Conservation (phyloP, 2,113 vertebrate species). For the Scytalopus superciliaris region DNA sequence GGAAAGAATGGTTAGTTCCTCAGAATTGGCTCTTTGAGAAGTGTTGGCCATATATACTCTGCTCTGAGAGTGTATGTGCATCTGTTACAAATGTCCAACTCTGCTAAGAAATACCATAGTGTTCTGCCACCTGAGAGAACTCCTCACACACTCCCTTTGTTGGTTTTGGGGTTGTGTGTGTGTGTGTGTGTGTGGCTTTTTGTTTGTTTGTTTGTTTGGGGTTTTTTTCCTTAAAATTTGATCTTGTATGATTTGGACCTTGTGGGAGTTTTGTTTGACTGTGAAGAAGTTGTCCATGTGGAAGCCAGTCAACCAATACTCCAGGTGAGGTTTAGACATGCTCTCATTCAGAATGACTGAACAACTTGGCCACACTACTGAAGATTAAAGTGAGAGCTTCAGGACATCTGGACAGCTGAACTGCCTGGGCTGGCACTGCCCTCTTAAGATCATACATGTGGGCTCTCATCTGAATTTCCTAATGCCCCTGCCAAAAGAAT, state of each 20-base stretch:
- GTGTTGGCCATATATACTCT: background rate
- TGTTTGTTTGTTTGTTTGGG: too few relatives aligned
- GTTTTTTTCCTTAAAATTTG: background rate
- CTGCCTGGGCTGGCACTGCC: background rate
- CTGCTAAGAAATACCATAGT: background rate
- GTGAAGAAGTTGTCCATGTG: background rate
- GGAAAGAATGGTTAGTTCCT: background rate
- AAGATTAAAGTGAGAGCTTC: background rate
- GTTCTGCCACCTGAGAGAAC: background rate
- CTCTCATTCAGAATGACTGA: background rate
- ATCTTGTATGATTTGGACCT: background rate
- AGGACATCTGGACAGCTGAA: background rate
- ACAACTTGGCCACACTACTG: background rate
- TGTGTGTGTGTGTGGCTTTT: too few relatives aligned
- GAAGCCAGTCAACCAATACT: background rate
- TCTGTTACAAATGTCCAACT: background rate
- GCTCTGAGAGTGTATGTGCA: rapidly evolving
- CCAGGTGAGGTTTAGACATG: background rate
- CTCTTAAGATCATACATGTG: background rate
- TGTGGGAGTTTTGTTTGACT: background rate
- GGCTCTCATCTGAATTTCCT: background rate
- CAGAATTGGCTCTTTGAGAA: background rate
- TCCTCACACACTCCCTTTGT: background rate
- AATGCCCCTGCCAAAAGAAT: background rate
- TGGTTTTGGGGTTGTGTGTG: too few relatives aligned